Base-by-base conservation (phyloP, 2,113 vertebrate species). In the Saguinus imperator region DNA sequence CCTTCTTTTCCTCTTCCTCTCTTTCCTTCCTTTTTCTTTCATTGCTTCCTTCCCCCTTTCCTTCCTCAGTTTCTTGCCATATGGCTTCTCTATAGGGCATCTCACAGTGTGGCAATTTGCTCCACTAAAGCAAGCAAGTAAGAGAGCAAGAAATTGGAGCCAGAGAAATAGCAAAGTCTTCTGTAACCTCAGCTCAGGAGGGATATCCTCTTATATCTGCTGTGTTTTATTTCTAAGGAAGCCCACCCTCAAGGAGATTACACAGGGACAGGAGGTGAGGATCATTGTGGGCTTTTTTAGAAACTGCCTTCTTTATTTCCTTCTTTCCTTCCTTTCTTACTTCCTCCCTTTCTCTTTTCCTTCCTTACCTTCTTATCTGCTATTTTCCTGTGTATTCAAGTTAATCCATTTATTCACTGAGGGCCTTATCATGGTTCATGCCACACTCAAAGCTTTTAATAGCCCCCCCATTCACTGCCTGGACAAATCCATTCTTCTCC, bases 31-130 rank as follows among this genome's bases (percentile, higher is more conserved):
- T 29, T 43, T 17, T 14, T 70, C 20, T n/a, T 2, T 17, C 8
- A 7, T 20, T 16, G 2, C 20, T 21, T 37, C 20, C 6, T 35
- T 4, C 25, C 23, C 13, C 3, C 6, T 25, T 29, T 18, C 7
- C 57, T 52, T 5, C 18, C 43, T 32, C n/a, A 1, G 7, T 32
- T 58, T n/a, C 6, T 40, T 73, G 13, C 45, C 17, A n/a, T 11
- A 8, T 66, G 32, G 3, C 25, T 27, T 79, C 52, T 79, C 43
- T 17, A 21, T 4, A n/a, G 32, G 70, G 37, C 9, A 43, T 8
- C 35, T 50, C 21, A 37, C 48, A 70, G 18, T 8, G 6, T 9
- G 4, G 48, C 16, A 25, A 76, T 10, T 29, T 79, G 40, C 1
- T n/a, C 23, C 70, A 83, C 20, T 16, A 43, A 40, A 57, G 13